Base-by-base conservation (phyloP, 2,888 invertebrate genomes). In the Cryptus armator region DNA sequence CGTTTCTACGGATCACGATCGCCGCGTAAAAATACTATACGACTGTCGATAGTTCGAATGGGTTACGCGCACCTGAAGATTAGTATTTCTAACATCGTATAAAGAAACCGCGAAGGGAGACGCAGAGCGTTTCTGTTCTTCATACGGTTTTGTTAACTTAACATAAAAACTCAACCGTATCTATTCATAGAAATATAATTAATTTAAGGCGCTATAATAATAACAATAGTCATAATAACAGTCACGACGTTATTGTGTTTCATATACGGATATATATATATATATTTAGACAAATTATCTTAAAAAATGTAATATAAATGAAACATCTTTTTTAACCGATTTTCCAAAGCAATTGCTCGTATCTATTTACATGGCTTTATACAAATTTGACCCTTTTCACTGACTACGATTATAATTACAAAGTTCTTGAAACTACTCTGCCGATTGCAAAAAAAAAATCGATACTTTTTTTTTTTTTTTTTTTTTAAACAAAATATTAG, bases 311-410 rank as follows among this genome's bases (percentile, higher is more conserved):
- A 81, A 77, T 89, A 88, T 86, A 88, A 88, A 88, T 87, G 67
- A 82, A 85, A 78, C 82, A 72, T 24, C 24, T 43, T 56, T 56
- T 56, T 53, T 44, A 6, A 44, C 59, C 10, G 24, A 1, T 43
- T 7, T 24, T 7, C 10, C 29, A 59, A 59, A 43, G 7, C 7
- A 43, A 72, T 44, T 44, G 59, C 44, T 43, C 56, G 44, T 24
- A 79, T 88, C 87, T 92, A 92, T 92, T 89, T 92, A 92, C 92
- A 92, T 87, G 88, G 89, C 88, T 92, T 90, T 91, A 89, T 91
- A 92, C 90, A 91, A 88, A 80, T 81, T 87, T 74, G 77, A 85
- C 70, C 74, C 83, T 66, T 19, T 71, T n/a, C 37, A 32, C 32
- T 14, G n/a, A 16, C 43, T 51, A 16, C 53, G 10, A 70, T 70